Evolutionary conservation across 2,797 vertebrate genomes (phyloP).

Genomic region (Nasua narica): DNA sequence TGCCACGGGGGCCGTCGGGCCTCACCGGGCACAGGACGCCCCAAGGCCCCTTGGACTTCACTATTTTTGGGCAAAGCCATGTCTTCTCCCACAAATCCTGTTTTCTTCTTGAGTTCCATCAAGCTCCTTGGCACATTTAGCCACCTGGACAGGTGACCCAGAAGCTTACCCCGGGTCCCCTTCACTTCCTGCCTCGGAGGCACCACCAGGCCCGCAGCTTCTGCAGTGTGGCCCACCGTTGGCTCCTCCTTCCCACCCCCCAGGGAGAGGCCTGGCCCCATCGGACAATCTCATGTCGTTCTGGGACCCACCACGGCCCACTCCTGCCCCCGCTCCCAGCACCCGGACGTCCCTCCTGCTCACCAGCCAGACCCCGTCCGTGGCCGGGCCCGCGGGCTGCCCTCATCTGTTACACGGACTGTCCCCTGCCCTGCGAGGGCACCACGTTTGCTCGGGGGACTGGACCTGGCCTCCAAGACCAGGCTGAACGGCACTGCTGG

Average conservation of each 20-base stretch:
- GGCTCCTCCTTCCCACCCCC: neutral
- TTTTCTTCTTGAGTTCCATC: neutral
- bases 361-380: neutral
- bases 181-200: neutral
- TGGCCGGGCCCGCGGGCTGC: neutral
- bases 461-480: neutral
- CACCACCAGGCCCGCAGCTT: neutral
- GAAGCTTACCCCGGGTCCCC: neutral
- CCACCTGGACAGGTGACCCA: neutral
- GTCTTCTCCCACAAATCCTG: neutral
- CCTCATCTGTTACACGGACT: neutral
- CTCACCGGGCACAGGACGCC: fast-evolving
- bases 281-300: neutral
- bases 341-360: neutral
- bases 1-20: fast-evolving
- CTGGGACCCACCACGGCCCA: neutral
- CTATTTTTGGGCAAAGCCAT: too few relatives aligned
- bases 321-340: neutral
- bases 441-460: neutral
- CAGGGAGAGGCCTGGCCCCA: neutral
- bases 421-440: too few relatives aligned
- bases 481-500: too few relatives aligned
- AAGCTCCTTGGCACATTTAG: neutral
- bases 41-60: neutral
- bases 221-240: neutral